These are phyloP conservation scores for Encarsia formosa DNA, from an alignment of 2,888 invertebrate genomes.

Conservation along the genomic window DNA sequence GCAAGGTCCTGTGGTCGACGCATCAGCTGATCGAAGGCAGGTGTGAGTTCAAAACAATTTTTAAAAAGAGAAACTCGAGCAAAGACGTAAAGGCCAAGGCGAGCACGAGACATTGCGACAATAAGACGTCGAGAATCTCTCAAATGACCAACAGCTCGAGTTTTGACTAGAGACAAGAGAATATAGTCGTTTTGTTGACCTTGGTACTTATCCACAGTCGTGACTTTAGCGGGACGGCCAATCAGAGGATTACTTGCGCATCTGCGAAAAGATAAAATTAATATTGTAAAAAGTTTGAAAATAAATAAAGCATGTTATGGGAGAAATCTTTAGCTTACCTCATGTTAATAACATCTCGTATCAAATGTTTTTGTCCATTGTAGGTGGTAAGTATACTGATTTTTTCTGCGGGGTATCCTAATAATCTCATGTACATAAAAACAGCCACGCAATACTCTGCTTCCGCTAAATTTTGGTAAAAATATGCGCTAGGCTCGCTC, in stretches of 20 bases:
- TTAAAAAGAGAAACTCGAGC: conserved; percentile 88
- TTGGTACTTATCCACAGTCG: conserved; percentile 98
- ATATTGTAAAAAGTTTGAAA: neutral
- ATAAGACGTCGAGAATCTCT: conserved; percentile 93
- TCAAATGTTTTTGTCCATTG: conserved; percentile 97
- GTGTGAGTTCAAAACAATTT: conserved; percentile 95
- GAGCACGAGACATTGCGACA: conserved; percentile 96
- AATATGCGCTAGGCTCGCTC: conserved; percentile 96
- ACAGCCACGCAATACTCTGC: conserved; percentile 94
- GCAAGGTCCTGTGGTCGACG: conserved; percentile 76
- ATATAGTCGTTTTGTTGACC: conserved; percentile 99
- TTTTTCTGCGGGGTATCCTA: conserved; percentile 95
- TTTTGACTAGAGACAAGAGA: conserved; percentile 90
- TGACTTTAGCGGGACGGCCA: conserved; percentile 86
- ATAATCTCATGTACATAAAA: conserved; percentile 96
- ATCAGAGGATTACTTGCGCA: conserved; percentile 94
- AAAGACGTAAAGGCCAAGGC: conserved; percentile 94
- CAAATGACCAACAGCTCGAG: conserved; percentile 95
- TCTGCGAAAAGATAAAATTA: conserved; percentile 48
- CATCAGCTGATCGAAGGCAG: conserved; percentile 88
- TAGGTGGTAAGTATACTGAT: conserved; percentile 98
- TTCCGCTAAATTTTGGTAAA: conserved; percentile 92
- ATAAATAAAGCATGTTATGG: neutral
- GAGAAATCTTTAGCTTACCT: conserved; percentile 27
- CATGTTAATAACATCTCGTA: conserved; percentile 90